Percentiles rank a stretch among this genome's conserved stretches.
Evolutionary conservation across 35 echinoderm and acorn worm species (phyloP).

Genomic region (Lytechinus variegatus): DNA sequence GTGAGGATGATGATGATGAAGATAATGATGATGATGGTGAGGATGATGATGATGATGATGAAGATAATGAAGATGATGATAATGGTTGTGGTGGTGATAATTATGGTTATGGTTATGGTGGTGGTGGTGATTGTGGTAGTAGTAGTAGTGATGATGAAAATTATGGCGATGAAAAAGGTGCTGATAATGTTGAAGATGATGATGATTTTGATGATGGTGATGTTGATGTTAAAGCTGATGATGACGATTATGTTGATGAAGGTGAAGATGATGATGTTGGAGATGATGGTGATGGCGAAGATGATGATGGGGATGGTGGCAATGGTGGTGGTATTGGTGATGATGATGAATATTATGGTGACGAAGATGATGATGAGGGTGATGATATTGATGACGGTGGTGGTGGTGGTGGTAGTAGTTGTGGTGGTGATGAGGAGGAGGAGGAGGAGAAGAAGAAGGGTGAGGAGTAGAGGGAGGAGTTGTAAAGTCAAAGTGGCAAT

Average conservation of each 20-base stretch:
- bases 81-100: neutral
- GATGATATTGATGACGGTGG: neutral
- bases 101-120: neutral
- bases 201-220: neutral
- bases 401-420: neutral
- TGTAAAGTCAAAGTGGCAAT: too few species aligned
- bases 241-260: neutral
- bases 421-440: neutral
- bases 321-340: constrained; percentile 33
- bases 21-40: constrained; percentile 32
- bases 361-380: neutral
- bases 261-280: constrained; percentile 22
- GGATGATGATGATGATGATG: neutral
- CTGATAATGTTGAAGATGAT: constrained; percentile 19
- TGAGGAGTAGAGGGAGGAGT: too few species aligned
- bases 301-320: constrained; percentile 21
- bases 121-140: neutral
- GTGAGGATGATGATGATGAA: neutral
- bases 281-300: constrained; percentile 4
- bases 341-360: constrained; percentile 33
- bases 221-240: neutral
- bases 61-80: neutral
- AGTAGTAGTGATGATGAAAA: neutral
- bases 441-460: neutral
- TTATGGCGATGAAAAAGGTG: neutral